A percentile compares a stretch with the other conserved stretches of the same genome.
phyloP scores from a whole-genome alignment of 2,888 invertebrate species.

The Craniophora ligustri region DNA sequence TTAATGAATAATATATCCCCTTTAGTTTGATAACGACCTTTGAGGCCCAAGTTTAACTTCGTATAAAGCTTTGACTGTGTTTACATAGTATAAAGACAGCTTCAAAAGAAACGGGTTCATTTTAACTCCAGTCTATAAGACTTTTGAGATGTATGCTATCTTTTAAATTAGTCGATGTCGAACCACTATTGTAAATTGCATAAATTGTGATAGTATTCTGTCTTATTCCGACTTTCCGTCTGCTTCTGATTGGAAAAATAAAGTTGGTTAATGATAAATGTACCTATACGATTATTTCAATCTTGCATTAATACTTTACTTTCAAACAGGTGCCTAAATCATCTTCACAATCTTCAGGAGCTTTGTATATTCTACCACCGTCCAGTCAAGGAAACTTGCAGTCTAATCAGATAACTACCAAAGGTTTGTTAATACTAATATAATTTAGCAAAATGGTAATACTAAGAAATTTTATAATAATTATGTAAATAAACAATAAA shows the following conservation, averaged over 20 bases:
- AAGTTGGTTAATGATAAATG: too few species aligned
- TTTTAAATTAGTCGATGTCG: too few species aligned
- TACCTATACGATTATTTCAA: too few species aligned
- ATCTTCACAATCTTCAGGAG: slow-evolving; percentile 74
- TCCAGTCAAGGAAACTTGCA: slow-evolving; percentile 76
- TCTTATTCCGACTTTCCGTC: too few species aligned
- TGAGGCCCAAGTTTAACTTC: slow-evolving; percentile 4
- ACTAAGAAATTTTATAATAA: too few species aligned
- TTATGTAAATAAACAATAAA: too few species aligned
- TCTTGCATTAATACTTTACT: too few species aligned
- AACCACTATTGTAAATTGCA: too few species aligned
- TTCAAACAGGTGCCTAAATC: slow-evolving; percentile 76
- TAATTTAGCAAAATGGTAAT: too few species aligned
- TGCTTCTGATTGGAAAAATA: too few species aligned
- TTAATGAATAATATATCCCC: slow-evolving; percentile 15
- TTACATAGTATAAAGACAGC: not conserved
- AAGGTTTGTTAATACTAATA: slow-evolving; percentile 68
- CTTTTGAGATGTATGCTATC: not conserved
- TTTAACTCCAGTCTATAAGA: not conserved
- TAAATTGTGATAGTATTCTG: too few species aligned
- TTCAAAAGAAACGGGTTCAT: not conserved
- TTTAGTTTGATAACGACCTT: slow-evolving; percentile 23
- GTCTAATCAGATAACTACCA: slow-evolving; percentile 76
- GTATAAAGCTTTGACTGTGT: not conserved
- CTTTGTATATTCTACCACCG: slow-evolving; percentile 79